A percentile compares a stretch with the other conserved stretches of the same genome.
These are phyloP conservation scores for Suricata suricatta DNA, from an alignment of 2,113 vertebrate genomes.

Conservation along the genomic window DNA sequence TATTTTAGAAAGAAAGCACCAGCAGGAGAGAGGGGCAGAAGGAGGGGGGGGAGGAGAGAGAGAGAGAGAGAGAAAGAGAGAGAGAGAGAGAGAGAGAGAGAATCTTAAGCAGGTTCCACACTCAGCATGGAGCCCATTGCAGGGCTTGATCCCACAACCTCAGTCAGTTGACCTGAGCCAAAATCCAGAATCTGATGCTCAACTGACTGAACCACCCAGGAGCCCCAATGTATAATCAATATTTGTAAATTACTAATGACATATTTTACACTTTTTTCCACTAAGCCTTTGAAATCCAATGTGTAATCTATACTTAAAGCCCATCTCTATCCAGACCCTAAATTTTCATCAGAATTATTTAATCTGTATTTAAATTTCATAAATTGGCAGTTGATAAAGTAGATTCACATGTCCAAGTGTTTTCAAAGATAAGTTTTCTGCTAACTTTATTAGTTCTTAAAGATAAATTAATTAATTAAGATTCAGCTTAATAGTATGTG, in stretches of 20 bases:
- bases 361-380: not conserved
- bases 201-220: too few species aligned
- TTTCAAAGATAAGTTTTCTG: constrained; percentile 32
- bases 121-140: too few species aligned
- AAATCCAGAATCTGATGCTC: too few species aligned
- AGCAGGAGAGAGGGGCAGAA: too few species aligned
- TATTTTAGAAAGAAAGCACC: too few species aligned
- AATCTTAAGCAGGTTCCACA: too few species aligned
- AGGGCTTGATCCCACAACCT: too few species aligned
- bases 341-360: constrained; percentile 1
- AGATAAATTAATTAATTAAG: not conserved
- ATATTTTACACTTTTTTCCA: not conserved
- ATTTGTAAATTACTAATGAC: not conserved
- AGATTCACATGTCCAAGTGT: not conserved
- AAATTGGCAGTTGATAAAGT: not conserved
- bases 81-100: too few species aligned
- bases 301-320: not conserved
- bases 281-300: not conserved
- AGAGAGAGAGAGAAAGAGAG: too few species aligned
- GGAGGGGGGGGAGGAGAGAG: too few species aligned
- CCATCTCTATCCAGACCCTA: not conserved
- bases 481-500: not conserved
- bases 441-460: not conserved
- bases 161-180: too few species aligned
- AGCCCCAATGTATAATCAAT: not conserved